Evolutionary conservation across 2,888 invertebrate genomes (phyloP), one percentile per base, ranked within the genome.

Genomic region (Apamea monoglypha): DNA sequence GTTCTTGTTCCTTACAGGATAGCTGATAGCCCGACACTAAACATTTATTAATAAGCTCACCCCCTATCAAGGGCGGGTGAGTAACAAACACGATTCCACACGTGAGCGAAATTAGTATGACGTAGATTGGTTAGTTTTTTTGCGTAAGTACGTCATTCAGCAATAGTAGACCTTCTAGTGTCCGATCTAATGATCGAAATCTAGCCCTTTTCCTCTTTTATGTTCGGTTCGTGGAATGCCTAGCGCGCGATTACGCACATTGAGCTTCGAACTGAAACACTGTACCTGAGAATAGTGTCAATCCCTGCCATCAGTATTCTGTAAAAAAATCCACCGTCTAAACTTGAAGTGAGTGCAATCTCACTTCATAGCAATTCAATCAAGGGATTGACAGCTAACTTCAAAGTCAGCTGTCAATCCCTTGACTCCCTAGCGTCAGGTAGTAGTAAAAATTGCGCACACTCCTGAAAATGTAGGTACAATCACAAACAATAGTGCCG

Each of bases 391-490:
- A 56, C 10, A 56, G n/a, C 56, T n/a, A 56, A n/a, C 10, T 25
- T 56, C 56, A 12, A 12, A 47, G 21, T 29, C 12, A 47, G 29
- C 47, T 7, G 29, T 32, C 21, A 21, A 47, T 47, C 21, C 32
- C 63, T 21, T 32, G 21, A 63, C 18, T 10, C 21, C 21, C 32
- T 12, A 64, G 64, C 64, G 12, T 32, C 21, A 14, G 21, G 14
- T 69, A 47, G 29, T 10, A 16, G 21, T 50, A 50, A 40, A 12
- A 29, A 50, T 29, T 40, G 36, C 16, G 29, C 12, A 25, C 25
- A 25, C 36, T 59, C n/a, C 53, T 59, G 66, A 80, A 68, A 80
- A 18, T 59, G n/a, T 68, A 68, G n/a, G 4, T 40, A 40, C 36
- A 71, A 56, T 56, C 14, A 50, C 44, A 73, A 36, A 44, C 8